A percentile compares a stretch with the other conserved stretches of the same genome.
phyloP scores from a whole-genome alignment of 2,888 invertebrate genomes.

The Limenitis camilla region DNA sequence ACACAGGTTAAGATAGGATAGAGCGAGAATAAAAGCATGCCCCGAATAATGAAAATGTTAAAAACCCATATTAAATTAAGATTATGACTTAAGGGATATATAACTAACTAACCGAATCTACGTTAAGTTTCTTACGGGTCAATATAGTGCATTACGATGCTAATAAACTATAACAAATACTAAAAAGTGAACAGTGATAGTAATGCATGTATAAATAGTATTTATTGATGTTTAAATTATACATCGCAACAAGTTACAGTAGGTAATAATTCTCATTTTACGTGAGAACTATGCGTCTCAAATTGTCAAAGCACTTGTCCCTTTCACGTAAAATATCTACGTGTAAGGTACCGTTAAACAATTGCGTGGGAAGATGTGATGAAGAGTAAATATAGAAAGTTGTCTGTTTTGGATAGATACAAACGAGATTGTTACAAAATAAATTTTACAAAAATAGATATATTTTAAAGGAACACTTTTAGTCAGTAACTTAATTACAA shows the following conservation, averaged over 20 bases:
- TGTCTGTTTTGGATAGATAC: constrained; percentile 27
- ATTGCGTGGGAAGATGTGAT: constrained; percentile 56
- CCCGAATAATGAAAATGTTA: no score
- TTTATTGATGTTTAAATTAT: not conserved
- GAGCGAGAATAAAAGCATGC: no score
- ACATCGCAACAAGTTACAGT: not conserved
- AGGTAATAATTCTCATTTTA: constrained; percentile 4
- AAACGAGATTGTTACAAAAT: constrained; percentile 25
- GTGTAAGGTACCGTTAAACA: constrained; percentile 34
- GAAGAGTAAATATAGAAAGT: constrained; percentile 44
- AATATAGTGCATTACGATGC: no score
- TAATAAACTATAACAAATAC: no score
- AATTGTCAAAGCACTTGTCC: constrained; percentile 24
- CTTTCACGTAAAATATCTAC: constrained; percentile 21
- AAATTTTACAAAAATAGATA: constrained; percentile 22
- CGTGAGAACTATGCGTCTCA: constrained; percentile 11
- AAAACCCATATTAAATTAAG: no score
- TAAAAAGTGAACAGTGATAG: no score
- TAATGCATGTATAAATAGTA: not conserved
- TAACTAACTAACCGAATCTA: no score
- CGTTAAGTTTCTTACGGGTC: no score
- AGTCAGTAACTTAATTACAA: no score
- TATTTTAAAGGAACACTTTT: no score
- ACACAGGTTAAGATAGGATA: no score
- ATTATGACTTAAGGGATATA: no score